Base-by-base conservation (phyloP, 1,140 invertebrate genomes). In the Tetramorium parvispinum region DNA sequence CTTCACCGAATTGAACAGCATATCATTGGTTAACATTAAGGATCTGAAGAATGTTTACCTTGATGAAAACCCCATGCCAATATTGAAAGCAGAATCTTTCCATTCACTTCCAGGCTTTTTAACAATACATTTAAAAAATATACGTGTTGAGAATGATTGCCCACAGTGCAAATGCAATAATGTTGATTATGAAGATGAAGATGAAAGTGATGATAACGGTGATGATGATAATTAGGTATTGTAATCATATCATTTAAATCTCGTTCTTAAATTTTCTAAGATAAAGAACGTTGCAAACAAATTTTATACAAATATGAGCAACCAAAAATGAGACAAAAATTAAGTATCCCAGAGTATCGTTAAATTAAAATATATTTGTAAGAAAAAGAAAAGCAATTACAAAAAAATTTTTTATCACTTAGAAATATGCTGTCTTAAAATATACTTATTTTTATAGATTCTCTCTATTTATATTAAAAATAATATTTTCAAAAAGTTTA, bases 1-100 rank as follows among this genome's bases (percentile, higher is more conserved):
- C 21, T 94, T 94, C 18, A 91, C 90, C 21, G 93, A 93, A 65
- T 88, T 92, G 1, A 65, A 93, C 0, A 90, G 57, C 18, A 51
- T 91, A n/a, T 87, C 88, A 73, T 61, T 89, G 24, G 87, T 71
- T 37, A 85, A 88, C 27, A 87, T 92, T 18, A 59, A 57, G 1
- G n/a, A 8, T 3, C 10, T 73, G 4, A 43, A 5, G 10, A 40
- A 82, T n/a, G 16, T 82, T 32, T 59, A 82, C 16, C 51, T 82
- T 11, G 66, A 82, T 10, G 65, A 32, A 16, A 82, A 82, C 8
- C 51, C 79, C 1, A 73, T 82, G 53, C 10, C n/a, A 11, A 27
- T 4, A 16, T 37, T 82, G 10, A 73, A 16, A 1, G 51, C 32
- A 7, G 4, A 2, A 13, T 32, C 51, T 16, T 59, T 82, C 40